Base-by-base conservation (phyloP, 2,888 invertebrate genomes). In the Silvanus unidentatus region DNA sequence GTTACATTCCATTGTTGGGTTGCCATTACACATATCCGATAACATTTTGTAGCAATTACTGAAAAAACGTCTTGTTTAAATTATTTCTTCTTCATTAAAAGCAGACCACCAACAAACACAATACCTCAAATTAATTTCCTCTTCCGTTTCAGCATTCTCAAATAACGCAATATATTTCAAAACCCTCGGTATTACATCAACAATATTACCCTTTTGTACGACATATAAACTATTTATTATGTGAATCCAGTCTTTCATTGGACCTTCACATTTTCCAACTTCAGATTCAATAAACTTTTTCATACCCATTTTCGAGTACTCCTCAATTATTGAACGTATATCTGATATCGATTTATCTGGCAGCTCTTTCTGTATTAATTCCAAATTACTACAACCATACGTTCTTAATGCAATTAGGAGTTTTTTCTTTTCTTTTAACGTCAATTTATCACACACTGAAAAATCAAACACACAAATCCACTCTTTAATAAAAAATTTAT, bases 141-240 rank as follows among this genome's bases (percentile, higher is more conserved):
- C 39, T 6, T 39, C 12, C 5, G 32, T 5, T n/a, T 12, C 22
- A 3, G 4, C 13, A 8, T 62, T 55, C 50, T 66, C 69, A 51
- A 60, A 69, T 15, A 66, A 49, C 4, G 65, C 63, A 39, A 70
- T 67, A 42, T 68, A 70, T 47, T 69, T 69, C n/a, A 70, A 50
- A 15, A 59, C 58, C 44, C 65, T 60, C 8, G 66, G 55, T 16
- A 68, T 48, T 48, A 58, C 52, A 50, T 60, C 60, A 28, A 50
- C 43, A 29, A 59, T 13, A 32, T 9, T 32, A 32, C n/a, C 10
- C 32, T 43, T 44, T 52, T 38, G 22, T n/a, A 34, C 37, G 5
- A 27, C 11, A 16, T 43, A 47, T 10, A 57, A 48, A 38, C 50
- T 48, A 41, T 59, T 54, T 16, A 67, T 42, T 29, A 66, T 47